Base-by-base conservation (phyloP, 2,113 vertebrate species). In the Sorex fumeus region DNA sequence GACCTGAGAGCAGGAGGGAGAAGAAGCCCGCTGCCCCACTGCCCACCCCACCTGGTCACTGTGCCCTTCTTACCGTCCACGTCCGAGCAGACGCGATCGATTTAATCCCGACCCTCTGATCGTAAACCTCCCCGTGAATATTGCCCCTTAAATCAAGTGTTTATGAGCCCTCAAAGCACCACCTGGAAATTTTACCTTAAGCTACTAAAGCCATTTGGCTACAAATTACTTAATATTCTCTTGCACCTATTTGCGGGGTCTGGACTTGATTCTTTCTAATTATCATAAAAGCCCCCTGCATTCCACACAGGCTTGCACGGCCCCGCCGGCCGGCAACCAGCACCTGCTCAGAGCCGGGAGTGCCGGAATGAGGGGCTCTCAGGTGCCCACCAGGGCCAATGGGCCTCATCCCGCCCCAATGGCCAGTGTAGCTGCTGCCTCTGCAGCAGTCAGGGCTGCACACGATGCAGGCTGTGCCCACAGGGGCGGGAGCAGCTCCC, bases 151-250 rank as follows among this genome's bases (percentile, higher is more conserved):
- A 93, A 96, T 93, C 94, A 86, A 71, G 72, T 96, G 82, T 95
- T 96, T 91, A 95, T 60, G 97, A 76, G 18, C 82, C 96, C 96
- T 90, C 0, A 45, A 91, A 83, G 94, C 86, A 93, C 87, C 87
- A 95, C 95, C 95, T 97, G 95, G 93, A 96, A 93, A 64, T 89
- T 97, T 91, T 88, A 88, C 88, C 88, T 84, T 84, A 43, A 82
- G 86, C 45, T 93, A 76, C 85, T 74, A 53, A 80, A 97, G 91
- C 94, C 93, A 86, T 82, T 94, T 83, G 79, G 92, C 90, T 91
- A 94, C 96, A 96, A 95, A 97, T 94, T 91, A 84, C 82, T 91
- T 76, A 91, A 91, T 92, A 88, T 94, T 93, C 84, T 83, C 66
- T 43, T 57, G 34, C 71, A 60, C 85, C 67, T 79, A 93, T 82